These are phyloP conservation scores for Mionectes macconnelli DNA, from an alignment of 2,113 vertebrate genomes.

Conservation along the genomic window DNA sequence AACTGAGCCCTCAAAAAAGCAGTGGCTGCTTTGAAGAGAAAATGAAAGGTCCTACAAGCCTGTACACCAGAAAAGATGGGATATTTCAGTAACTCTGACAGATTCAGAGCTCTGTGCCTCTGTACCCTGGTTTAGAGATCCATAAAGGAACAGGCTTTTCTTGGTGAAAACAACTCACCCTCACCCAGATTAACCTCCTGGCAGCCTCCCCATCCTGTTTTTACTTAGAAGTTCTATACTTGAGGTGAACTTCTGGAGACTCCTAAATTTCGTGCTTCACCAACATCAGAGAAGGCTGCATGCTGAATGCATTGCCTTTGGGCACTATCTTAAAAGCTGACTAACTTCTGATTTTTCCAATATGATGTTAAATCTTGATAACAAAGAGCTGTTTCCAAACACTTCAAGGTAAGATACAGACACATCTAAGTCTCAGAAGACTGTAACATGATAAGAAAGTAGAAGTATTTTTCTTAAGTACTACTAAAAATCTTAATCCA, in stretches of 20 bases:
- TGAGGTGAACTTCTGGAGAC: neutral
- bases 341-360: constrained; percentile 25
- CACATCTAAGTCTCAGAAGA: neutral
- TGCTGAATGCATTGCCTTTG: neutral
- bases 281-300: neutral
- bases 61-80: neutral
- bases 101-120: neutral
- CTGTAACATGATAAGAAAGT: neutral
- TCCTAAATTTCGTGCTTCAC: neutral
- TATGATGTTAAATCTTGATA: constrained; percentile 1
- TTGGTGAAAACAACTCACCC: neutral
- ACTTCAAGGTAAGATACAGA: neutral
- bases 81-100: neutral
- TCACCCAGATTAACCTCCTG: constrained; percentile 14
- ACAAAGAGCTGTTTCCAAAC: neutral
- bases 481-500: neutral
- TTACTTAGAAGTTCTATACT: neutral
- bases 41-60: neutral
- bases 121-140: neutral
- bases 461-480: neutral
- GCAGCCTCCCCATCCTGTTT: neutral
- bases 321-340: neutral
- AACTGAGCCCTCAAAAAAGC: neutral
- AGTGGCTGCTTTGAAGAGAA: neutral
- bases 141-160: neutral